Conservation (phyloP, 2,797 vertebrate species). For the Characodon lateralis region DNA sequence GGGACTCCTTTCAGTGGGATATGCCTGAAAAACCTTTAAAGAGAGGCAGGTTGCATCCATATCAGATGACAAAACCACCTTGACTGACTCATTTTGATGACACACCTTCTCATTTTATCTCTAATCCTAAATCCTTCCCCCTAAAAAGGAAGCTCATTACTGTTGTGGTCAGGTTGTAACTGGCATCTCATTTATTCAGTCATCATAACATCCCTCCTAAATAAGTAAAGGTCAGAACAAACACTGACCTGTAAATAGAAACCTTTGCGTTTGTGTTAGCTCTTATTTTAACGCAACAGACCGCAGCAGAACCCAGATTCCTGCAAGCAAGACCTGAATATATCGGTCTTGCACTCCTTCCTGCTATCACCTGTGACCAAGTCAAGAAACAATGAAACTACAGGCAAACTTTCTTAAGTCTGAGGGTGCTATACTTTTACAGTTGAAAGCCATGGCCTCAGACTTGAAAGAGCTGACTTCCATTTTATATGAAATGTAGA, state of each 20-base stretch:
- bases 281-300: neutral
- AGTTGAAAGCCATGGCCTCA: neutral
- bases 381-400: neutral
- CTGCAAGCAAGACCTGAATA: neutral
- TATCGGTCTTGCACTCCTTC: neutral
- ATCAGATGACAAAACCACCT: no score
- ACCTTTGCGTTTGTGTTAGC: neutral
- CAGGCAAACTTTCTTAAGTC: neutral
- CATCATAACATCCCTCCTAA: neutral
- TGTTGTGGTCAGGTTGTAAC: no score
- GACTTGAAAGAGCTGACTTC: neutral
- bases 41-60: no score
- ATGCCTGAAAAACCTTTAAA: no score
- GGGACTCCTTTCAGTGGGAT: no score
- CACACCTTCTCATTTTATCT: no score
- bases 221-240: neutral
- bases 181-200: neutral
- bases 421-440: neutral
- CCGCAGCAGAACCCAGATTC: neutral
- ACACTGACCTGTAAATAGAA: neutral
- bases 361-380: neutral
- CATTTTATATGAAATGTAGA: neutral
- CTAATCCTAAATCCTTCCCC: no score
- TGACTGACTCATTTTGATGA: no score
- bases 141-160: no score